Evolutionary conservation across 2,888 invertebrate genomes (phyloP).

Genomic region (Ormia ochracea): DNA sequence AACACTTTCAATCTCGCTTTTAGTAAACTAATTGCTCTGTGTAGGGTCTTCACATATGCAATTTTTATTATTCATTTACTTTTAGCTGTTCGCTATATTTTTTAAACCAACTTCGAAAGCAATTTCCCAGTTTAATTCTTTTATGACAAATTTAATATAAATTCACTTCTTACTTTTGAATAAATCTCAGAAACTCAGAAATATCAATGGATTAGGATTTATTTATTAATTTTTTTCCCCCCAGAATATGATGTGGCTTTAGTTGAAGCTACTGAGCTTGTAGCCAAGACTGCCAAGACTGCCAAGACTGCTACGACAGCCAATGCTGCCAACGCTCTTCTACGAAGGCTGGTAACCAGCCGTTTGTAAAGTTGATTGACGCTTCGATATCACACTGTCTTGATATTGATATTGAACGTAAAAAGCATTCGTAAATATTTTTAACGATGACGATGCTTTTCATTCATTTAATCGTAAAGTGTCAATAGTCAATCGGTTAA

Average conservation of each 20-base stretch:
- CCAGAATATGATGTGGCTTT: neutral
- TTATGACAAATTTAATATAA: neutral
- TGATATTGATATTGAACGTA: conserved; percentile 56
- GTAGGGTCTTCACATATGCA: too few relatives aligned
- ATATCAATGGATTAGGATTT: conserved; percentile 39
- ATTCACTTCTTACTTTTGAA: neutral
- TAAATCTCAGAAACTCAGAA: conserved; percentile 38
- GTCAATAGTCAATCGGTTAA: conserved; percentile 62
- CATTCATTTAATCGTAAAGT: conserved; percentile 62
- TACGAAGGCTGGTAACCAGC: conserved; percentile 14
- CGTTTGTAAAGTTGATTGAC: conserved; percentile 62
- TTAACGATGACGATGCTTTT: conserved; percentile 61
- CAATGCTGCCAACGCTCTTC: conserved; percentile 6
- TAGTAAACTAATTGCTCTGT: too few relatives aligned
- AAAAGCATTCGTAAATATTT: conserved; percentile 39
- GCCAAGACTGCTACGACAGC: conserved; percentile 5
- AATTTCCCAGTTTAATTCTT: neutral
- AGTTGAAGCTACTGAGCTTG: neutral
- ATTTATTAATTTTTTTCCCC: neutral
- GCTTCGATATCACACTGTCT: conserved; percentile 61
- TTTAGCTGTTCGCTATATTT: neutral
- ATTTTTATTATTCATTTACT: too few relatives aligned
- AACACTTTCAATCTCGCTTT: too few relatives aligned
- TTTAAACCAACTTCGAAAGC: neutral
- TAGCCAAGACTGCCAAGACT: neutral